Evolutionary conservation across 2,113 vertebrate species (phyloP), one percentile per base, ranked within the genome.

Genomic region (Dromaius novaehollandiae): DNA sequence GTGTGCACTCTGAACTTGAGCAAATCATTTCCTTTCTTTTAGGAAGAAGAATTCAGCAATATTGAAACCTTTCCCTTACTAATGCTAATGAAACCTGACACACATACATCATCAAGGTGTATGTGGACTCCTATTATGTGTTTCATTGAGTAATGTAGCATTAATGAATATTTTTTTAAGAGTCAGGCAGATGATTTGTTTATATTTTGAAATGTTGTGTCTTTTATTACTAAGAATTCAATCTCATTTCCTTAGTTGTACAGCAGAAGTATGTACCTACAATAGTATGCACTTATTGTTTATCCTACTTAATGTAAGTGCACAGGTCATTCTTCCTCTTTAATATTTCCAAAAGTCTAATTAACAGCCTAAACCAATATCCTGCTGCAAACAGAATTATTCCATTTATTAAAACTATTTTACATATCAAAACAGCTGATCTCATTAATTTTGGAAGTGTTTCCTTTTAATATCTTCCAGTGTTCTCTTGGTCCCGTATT

Each of bases 1-100:
- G 16, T 48, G 4, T 51, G 18, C 8, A 53, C 9, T 60, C 1
- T 22, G 14, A 3, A 2, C 32, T 74, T 84, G 0, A 2, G 16
- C 5, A 88, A 74, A 70, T 14, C 18, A n/a, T 42, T 32, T 69
- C 2, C 32, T 69, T 68, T 48, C 9, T 91, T 87, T 79, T 19
- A 60, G 51, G 12, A 71, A 32, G 13, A 87, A 44, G 78, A 70
- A 36, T 7, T 22, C 6, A 50, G 7, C 5, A 12, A 9, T 65
- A 75, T 7, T 28, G 32, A 86, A 94, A 78, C 2, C 3, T 91
- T 81, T 48, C 20, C 4, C 53, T 81, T 75, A 42, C 5, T 55
- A 56, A 20, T 21, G 11, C 6, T 64, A 40, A 30, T 38, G 28
- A 80, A 88, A 80, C 3, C 13, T 90, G 51, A 50, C 18, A 61